Conservation (phyloP, 2,888 invertebrate genomes). For the Callyntrura guangdongensis region DNA sequence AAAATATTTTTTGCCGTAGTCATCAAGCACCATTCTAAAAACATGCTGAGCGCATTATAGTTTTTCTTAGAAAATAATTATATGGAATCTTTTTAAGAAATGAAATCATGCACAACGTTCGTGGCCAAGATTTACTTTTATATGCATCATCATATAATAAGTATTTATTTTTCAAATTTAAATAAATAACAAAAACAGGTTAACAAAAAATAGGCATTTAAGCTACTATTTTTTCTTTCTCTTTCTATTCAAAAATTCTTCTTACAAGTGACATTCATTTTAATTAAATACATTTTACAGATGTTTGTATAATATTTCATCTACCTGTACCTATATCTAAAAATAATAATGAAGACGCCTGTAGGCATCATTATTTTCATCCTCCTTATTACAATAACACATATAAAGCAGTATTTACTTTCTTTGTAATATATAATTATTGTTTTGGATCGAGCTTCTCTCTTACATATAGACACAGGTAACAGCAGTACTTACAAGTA, state of each 20-base stretch:
- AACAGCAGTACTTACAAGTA: constrained; percentile 60
- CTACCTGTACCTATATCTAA: background rate
- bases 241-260: constrained; percentile 23
- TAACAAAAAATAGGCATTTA: constrained; percentile 76
- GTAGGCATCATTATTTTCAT: background rate
- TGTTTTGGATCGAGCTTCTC: constrained; percentile 54
- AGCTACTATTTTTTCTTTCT: constrained; percentile 64
- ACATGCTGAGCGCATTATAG: no score
- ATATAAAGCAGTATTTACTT: constrained; percentile 41
- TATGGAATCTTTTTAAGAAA: no score
- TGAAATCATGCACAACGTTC: background rate
- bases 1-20: no score
- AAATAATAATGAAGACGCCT: background rate
- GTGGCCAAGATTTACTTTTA: background rate
- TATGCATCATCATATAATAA: constrained; percentile 45
- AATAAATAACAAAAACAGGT: constrained; percentile 75
- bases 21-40: no score
- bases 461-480: constrained; percentile 57
- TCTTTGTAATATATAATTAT: constrained; percentile 37
- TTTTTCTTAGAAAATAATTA: no score
- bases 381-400: constrained; percentile 9
- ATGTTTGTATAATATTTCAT: constrained; percentile 6
- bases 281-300: constrained; percentile 54
- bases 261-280: constrained; percentile 21
- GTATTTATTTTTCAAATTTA: constrained; percentile 55